phyloP scores from a whole-genome alignment of 2,888 invertebrate genomes.

The Pandemis heparana region DNA sequence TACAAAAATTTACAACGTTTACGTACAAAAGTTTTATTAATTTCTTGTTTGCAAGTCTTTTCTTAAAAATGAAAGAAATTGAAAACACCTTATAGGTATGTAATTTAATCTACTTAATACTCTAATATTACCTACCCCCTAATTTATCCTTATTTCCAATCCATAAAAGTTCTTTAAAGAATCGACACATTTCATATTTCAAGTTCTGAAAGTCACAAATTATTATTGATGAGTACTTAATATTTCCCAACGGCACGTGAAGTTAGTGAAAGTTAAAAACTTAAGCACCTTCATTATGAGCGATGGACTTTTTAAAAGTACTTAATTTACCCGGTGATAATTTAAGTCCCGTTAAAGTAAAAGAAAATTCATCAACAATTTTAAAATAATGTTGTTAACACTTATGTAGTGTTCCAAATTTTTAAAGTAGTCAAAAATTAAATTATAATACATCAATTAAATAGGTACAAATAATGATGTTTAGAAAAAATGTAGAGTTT shows the following conservation, averaged over 20 bases:
- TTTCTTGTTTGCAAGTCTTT: too few relatives aligned
- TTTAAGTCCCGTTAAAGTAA: not conserved
- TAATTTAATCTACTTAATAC: not conserved
- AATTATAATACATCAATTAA: too few relatives aligned
- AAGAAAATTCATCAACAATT: not conserved
- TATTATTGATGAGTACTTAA: conserved; percentile 37
- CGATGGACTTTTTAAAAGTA: conserved; percentile 28
- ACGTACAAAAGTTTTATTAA: too few relatives aligned
- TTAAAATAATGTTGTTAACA: not conserved
- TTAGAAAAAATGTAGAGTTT: too few relatives aligned
- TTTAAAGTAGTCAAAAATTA: too few relatives aligned
- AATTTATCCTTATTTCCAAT: not conserved
- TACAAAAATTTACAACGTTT: too few relatives aligned
- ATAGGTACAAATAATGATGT: too few relatives aligned
- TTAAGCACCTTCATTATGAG: conserved; percentile 24
- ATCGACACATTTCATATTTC: conserved; percentile 22
- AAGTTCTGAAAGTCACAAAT: conserved; percentile 31
- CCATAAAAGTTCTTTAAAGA: conserved; percentile 14
- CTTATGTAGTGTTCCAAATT: too few relatives aligned
- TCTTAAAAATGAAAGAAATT: too few relatives aligned
- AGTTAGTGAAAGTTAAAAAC: conserved; percentile 33
- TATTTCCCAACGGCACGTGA: conserved; percentile 20
- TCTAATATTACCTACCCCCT: not conserved
- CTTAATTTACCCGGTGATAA: conserved; percentile 11
- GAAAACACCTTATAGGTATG: not conserved